A percentile compares a stretch with the other conserved stretches of the same genome.
Conservation (phyloP, 2,113 vertebrate genomes). For the Sminthopsis crassicaudata region DNA sequence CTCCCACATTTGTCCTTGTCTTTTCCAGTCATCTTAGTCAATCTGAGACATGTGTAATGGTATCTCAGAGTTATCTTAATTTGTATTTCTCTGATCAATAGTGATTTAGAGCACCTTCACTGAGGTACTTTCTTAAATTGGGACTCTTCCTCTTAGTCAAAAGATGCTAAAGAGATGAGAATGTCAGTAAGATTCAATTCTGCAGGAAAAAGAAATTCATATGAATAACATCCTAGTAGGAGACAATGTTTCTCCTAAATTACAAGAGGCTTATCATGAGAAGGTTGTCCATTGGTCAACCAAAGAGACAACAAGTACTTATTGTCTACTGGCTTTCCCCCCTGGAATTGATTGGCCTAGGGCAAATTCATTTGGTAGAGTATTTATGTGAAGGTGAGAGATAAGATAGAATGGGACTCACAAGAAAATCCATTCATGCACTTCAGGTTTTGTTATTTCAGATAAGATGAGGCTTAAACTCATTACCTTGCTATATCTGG, state of each 20-base stretch:
- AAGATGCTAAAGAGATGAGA: background rate
- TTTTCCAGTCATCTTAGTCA: too few species aligned
- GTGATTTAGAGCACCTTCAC: too few species aligned
- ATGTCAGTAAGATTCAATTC: background rate
- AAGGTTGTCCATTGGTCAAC: background rate
- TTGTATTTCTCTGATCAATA: too few species aligned
- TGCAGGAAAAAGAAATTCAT: background rate
- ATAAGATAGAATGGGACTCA: background rate
- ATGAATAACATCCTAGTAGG: background rate
- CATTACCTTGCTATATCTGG: background rate
- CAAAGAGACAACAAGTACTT: background rate
- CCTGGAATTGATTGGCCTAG: too few species aligned
- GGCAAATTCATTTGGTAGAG: background rate
- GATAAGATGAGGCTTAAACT: background rate
- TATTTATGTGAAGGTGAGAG: background rate
- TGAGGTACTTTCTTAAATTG: background rate
- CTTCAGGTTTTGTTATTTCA: background rate
- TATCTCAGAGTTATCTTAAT: too few species aligned
- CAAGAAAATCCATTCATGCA: background rate
- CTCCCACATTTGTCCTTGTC: too few species aligned
- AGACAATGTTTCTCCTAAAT: background rate
- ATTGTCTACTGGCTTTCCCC: background rate
- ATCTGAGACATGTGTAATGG: too few species aligned
- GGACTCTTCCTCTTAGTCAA: background rate
- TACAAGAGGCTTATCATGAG: background rate